Evolutionary conservation across 1,140 invertebrate species (phyloP), one percentile per base, ranked within the genome.

Genomic region (Telenomus remus): DNA sequence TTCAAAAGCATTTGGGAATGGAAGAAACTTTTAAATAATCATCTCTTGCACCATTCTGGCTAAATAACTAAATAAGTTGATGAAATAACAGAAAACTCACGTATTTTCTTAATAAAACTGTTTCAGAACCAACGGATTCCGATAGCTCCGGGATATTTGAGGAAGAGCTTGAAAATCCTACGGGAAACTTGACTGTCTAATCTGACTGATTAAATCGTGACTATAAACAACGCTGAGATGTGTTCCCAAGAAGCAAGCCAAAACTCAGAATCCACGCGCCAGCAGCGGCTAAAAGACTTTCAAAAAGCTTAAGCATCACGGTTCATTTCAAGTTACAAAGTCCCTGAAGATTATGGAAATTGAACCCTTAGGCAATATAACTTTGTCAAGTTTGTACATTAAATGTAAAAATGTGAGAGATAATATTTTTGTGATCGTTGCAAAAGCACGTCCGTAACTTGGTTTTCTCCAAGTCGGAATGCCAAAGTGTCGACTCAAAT

Each of bases 61-160:
- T 34, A 37, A 35, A 37, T 37, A 51, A 14, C 12, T 10, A 9
- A 12, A n/a, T 10, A 27, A n/a, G n/a, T n/a, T 34, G 35, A 43
- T 15, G 57, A 27, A 27, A 27, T 6, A 27, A 37, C 39, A 19
- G 48, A 50, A 46, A 43, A 59, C 43, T 65, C n/a, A 64, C 54
- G 49, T 55, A 34, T 34, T 0, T 14, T 50, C 6, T 59, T 49
- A 60, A 73, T 56, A 37, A 66, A 44, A 61, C 46, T 69, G 72
- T 75, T 75, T 59, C 44, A 75, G 72, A 48, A 63, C 19, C 42
- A 47, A 69, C 15, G 35, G 72, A 75, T 59, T 75, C 72, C n/a
- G 64, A 68, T n/a, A 75, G 51, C 35, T 75, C 72, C 44, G 2
- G 64, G 9, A 47, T 69, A 64, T 64, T 59, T 39, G 64, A 75